These are phyloP conservation scores for Callosobruchus maculatus DNA, from an alignment of 2,888 invertebrate species.

Conservation along the genomic window DNA sequence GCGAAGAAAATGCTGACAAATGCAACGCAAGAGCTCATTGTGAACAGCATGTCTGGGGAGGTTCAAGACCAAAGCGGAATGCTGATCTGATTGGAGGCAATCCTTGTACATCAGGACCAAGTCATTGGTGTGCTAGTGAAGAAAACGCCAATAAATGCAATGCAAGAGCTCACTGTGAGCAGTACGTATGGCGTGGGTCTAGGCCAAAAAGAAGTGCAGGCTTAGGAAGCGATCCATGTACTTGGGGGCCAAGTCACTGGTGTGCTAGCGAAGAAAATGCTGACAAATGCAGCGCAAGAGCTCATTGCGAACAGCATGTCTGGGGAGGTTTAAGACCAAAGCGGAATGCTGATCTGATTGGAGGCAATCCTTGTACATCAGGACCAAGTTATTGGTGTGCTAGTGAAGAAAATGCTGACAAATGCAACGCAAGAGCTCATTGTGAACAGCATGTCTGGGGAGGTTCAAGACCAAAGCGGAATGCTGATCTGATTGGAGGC, in stretches of 20 bases:
- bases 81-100: slow-evolving; percentile 4
- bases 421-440: slow-evolving; percentile 39
- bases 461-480: neutral
- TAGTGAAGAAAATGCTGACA: slow-evolving; percentile 47
- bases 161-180: neutral
- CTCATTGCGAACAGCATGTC: no score
- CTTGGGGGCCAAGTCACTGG: slow-evolving; percentile 62
- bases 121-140: slow-evolving; percentile 67
- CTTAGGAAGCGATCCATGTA: neutral
- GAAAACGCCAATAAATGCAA: slow-evolving; percentile 48
- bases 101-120: slow-evolving; percentile 44
- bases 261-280: slow-evolving; percentile 56
- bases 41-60: slow-evolving; percentile 19
- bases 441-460: slow-evolving; percentile 8
- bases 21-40: slow-evolving; percentile 33
- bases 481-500: neutral
- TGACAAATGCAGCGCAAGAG: slow-evolving; percentile 49
- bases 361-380: neutral
- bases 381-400: slow-evolving; percentile 70
- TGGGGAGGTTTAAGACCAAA: no score
- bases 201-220: neutral
- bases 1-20: slow-evolving; percentile 47
- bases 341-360: no score
- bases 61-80: slow-evolving; percentile 3
- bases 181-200: neutral